Conservation (phyloP, 1,140 invertebrate genomes). For the Belonocnema kinseyi region DNA sequence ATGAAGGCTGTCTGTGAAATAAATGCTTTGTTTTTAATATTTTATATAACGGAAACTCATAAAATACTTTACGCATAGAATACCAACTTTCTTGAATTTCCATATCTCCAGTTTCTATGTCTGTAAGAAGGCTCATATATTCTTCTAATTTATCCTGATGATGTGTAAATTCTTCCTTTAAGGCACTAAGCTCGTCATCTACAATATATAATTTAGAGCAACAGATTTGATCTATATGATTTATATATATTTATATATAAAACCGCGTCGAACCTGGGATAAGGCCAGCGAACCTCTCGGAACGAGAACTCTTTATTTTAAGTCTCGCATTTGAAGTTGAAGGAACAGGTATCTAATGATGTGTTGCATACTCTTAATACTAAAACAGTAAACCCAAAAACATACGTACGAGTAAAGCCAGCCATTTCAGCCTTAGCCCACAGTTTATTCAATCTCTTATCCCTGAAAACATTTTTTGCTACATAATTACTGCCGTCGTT, state of each 20-base stretch:
- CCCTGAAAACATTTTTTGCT: constrained; percentile 88
- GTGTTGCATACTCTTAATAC: too few relatives aligned
- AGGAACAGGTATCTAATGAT: too few relatives aligned
- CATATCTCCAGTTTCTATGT: constrained; percentile 78
- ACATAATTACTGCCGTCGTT: constrained; percentile 70
- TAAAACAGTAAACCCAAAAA: background rate
- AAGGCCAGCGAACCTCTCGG: too few relatives aligned
- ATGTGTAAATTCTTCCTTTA: constrained; percentile 93
- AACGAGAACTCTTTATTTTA: too few relatives aligned
- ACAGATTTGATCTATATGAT: too few relatives aligned
- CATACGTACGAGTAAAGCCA: constrained; percentile 83
- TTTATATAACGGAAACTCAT: constrained; percentile 35
- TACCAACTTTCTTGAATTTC: constrained; percentile 81
- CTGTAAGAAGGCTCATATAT: constrained; percentile 87
- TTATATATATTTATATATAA: too few relatives aligned
- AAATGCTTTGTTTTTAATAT: constrained; percentile 45
- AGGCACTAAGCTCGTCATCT: constrained; percentile 86
- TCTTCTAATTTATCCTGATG: constrained; percentile 96
- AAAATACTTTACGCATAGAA: constrained; percentile 33
- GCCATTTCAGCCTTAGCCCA: constrained; percentile 92
- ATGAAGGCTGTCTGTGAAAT: constrained; percentile 73
- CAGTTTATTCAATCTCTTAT: constrained; percentile 92
- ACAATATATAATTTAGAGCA: constrained; percentile 54
- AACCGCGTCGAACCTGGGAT: too few relatives aligned
- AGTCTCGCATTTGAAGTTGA: too few relatives aligned